These are phyloP conservation scores for Acanthurus lineatus DNA, from an alignment of 2,797 vertebrate genomes.

Conservation along the genomic window DNA sequence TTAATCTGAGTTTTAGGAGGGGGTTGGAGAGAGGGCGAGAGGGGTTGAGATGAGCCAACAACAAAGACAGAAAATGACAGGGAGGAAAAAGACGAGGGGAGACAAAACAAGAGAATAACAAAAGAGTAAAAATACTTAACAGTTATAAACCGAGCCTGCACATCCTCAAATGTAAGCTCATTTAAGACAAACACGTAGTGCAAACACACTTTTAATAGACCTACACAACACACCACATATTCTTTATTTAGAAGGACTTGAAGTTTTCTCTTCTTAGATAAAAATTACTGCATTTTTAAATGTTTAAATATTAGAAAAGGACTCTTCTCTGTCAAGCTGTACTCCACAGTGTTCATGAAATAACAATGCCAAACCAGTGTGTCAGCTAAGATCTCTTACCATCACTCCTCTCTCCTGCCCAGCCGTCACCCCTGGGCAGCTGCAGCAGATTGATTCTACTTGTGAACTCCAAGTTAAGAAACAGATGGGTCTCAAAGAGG, in stretches of 20 bases:
- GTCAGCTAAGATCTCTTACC: not conserved
- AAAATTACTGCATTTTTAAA: not conserved
- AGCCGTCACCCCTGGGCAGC: not conserved
- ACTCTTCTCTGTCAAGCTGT: not conserved
- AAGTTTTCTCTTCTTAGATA: no score
- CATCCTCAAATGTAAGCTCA: slow-evolving; percentile 7
- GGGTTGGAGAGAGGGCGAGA: slow-evolving; percentile 33
- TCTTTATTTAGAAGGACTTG: no score
- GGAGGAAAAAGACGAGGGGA: slow-evolving; percentile 33
- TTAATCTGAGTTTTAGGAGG: slow-evolving; percentile 63
- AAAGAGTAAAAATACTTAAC: slow-evolving; percentile 9
- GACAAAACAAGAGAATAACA: slow-evolving; percentile 49
- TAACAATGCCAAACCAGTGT: not conserved
- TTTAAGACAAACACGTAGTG: slow-evolving; percentile 26
- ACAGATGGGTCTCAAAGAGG: slow-evolving; percentile 53
- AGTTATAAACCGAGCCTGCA: slow-evolving; percentile 12
- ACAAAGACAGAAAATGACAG: slow-evolving; percentile 45
- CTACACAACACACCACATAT: slow-evolving; percentile 1
- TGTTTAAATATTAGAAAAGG: slow-evolving; percentile 27
- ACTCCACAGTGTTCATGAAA: slow-evolving; percentile 2
- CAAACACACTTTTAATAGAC: slow-evolving; percentile 14
- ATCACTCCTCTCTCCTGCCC: not conserved
- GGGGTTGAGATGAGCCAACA: slow-evolving; percentile 15
- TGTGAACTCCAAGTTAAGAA: slow-evolving; percentile 35
- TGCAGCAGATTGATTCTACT: slow-evolving; percentile 30